Conservation (phyloP, 1,140 invertebrate genomes). For the Philotrypesis tridentata region DNA sequence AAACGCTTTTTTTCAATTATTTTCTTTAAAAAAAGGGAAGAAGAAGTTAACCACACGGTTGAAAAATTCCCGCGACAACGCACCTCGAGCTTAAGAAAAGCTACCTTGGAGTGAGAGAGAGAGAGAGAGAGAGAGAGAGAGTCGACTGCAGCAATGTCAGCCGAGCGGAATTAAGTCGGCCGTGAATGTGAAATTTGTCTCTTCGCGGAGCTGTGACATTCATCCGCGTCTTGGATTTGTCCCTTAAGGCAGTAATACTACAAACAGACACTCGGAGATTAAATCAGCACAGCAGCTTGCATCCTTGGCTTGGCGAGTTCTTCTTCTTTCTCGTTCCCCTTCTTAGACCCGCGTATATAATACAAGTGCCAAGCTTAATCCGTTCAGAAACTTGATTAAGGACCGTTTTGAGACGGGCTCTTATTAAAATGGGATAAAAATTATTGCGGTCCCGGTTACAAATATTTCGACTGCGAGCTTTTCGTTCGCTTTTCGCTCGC, state of each 20-base stretch:
- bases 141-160: neutral
- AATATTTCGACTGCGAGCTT: neutral
- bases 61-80: neutral
- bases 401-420: neutral
- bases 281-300: conserved; percentile 50
- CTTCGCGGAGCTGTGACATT: conserved; percentile 29
- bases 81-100: neutral
- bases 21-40: too few relatives aligned
- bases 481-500: neutral
- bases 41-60: neutral
- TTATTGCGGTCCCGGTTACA: neutral
- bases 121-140: too few relatives aligned
- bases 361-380: conserved; percentile 14
- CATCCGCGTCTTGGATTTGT: conserved; percentile 56
- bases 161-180: conserved; percentile 47
- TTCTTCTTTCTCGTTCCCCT: neutral
- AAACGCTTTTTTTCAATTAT: too few relatives aligned
- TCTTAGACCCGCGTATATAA: neutral
- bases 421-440: conserved; percentile 15
- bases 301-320: neutral
- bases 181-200: conserved; percentile 47
- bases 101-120: neutral
- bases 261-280: conserved; percentile 62
- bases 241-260: conserved; percentile 62
- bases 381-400: conserved; percentile 23